Percentiles rank a stretch among this genome's conserved stretches.
Conservation (phyloP, 92 coral and sea anemone genomes). For the Blastomussa wellsi region DNA sequence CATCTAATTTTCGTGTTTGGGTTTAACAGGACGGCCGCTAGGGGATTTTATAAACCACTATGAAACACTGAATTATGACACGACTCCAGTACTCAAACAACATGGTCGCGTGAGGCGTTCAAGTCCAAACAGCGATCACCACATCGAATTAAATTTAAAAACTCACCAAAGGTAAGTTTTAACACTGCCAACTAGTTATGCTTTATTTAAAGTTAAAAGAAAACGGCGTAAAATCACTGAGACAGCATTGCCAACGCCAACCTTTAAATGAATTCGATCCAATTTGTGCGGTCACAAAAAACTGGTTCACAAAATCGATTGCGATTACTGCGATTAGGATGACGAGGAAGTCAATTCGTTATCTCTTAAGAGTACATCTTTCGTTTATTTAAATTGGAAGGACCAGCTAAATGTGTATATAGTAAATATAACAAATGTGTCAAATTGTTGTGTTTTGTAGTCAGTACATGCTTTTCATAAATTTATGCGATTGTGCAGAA, state of each 20-base stretch:
- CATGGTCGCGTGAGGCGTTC: conserved; percentile 90
- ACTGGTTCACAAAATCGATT: neutral
- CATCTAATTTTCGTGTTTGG: conserved; percentile 3
- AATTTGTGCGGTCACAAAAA: neutral
- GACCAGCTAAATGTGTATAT: neutral
- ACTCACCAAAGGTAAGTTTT: conserved; percentile 79
- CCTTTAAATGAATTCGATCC: neutral
- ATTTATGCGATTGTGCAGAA: neutral
- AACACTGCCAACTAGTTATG: too few relatives aligned
- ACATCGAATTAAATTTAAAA: conserved; percentile 69
- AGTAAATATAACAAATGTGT: neutral
- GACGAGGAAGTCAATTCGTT: neutral
- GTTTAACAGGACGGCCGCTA: conserved; percentile 74
- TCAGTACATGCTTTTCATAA: neutral
- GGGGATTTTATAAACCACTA: conserved; percentile 83
- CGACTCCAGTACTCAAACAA: conserved; percentile 52
- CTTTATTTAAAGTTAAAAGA: neutral
- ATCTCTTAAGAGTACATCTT: neutral
- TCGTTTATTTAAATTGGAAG: neutral
- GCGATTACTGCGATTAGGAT: neutral
- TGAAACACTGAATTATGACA: conserved; percentile 86
- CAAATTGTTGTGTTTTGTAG: neutral
- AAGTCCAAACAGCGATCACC: conserved; percentile 51
- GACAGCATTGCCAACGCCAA: neutral
- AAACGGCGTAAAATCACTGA: neutral